Evolutionary conservation across 2,888 invertebrate species (phyloP), one percentile per base, ranked within the genome.

Genomic region (Aphodius sticticus): DNA sequence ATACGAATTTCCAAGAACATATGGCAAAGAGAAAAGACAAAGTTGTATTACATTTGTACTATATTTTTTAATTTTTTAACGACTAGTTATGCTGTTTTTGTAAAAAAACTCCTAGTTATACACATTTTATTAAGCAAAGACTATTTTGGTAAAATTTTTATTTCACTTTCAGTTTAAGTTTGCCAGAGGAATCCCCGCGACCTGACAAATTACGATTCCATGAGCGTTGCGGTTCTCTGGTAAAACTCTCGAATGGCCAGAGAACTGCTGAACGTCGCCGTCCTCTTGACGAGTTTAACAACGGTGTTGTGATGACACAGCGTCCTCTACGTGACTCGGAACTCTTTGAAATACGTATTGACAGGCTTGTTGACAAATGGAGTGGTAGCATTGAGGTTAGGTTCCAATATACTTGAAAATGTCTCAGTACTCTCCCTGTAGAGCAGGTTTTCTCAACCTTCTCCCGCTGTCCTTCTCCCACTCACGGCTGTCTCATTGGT

Each of bases 271-370:
- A 97, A 87, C 92, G 98, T 81, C 92, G 96, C 78, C 92, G 97
- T 80, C 97, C 98, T 0, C 90, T 96, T 6, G 97, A 97, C 86
- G 98, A 98, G 88, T 98, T 98, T 88, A 98, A 98, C 88, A 97
- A 98, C 88, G 98, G 97, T 0, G 97, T 98, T 2, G 97, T 98
- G 1, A 97, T 98, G 96, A 98, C 97, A 1, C 96, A 97, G 86
- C 92, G 98, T 70, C 95, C 96, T 0, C 90, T 99, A 4, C 91
- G 93, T 81, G 96, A 97, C 87, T 95, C 96, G 86, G 98, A 98
- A 89, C 89, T 98, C 16, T 99, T 98, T 89, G 98, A 98, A 92
- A 97, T 98, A 87, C 93, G 97, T 78, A 97, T 99, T 83, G 98
- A 98, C 86, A 93, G 95, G 84, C 92, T 99, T 82, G 97, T 98